A percentile compares a stretch with the other conserved stretches of the same genome.
Evolutionary conservation across 2,113 vertebrate genomes (phyloP).

Genomic region (Amazona vittata): DNA sequence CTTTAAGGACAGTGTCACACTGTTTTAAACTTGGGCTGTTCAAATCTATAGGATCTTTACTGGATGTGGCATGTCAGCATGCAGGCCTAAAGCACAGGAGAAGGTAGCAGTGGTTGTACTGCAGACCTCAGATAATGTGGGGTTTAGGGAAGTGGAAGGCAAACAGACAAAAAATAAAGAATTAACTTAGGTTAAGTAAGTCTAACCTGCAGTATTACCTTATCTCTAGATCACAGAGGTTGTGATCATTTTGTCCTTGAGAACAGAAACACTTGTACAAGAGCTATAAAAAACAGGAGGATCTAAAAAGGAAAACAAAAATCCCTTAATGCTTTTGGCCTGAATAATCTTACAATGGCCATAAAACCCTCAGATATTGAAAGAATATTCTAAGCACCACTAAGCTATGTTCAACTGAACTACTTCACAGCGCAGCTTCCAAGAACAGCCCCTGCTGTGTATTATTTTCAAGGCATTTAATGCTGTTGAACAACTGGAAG

Average conservation of each 20-base stretch:
- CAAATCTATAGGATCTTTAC: too few relatives aligned
- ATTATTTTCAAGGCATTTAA: not conserved
- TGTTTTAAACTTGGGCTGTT: not conserved
- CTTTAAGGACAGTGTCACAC: not conserved
- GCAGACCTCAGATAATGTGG: not conserved
- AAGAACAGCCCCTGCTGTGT: rapidly evolving
- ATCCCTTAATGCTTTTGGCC: not conserved
- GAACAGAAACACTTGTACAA: not conserved
- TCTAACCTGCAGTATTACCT: not conserved
- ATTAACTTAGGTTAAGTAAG: not conserved
- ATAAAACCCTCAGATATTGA: not conserved
- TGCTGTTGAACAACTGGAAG: not conserved
- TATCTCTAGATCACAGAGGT: not conserved
- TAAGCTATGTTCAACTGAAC: not conserved
- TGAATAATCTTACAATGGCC: not conserved
- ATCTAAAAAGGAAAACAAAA: not conserved
- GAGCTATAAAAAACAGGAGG: not conserved
- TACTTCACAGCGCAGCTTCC: not conserved
- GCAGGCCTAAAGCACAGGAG: not conserved
- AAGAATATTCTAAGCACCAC: not conserved
- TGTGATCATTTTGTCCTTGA: not conserved
- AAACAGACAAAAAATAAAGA: not conserved
- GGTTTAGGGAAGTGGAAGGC: not conserved
- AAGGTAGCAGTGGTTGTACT: not conserved
- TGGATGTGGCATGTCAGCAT: not conserved